These are phyloP conservation scores for Abrostola tripartita DNA, from an alignment of 2,888 invertebrate species.

Conservation along the genomic window DNA sequence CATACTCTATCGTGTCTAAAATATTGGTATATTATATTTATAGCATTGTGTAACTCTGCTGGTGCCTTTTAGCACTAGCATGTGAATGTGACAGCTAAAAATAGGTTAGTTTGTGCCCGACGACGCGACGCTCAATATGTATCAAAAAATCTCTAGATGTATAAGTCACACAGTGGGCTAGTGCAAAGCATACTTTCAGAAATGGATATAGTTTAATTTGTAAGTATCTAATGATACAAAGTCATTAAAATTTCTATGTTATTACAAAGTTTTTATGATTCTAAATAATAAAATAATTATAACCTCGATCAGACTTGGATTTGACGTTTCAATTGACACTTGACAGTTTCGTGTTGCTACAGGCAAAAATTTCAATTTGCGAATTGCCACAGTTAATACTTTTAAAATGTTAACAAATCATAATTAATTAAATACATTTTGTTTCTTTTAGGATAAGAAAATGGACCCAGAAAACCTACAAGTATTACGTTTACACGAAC, in stretches of 20 bases:
- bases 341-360: not conserved
- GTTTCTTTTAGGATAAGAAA: constrained; percentile 43
- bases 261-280: not conserved
- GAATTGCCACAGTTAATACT: constrained; percentile 13
- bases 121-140: constrained; percentile 52
- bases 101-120: constrained; percentile 73
- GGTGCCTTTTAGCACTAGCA: constrained; percentile 34
- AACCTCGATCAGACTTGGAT: constrained; percentile 29
- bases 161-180: constrained; percentile 55
- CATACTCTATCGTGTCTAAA: not conserved
- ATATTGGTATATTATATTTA: not conserved
- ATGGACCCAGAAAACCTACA: constrained; percentile 74
- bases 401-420: constrained; percentile 13
- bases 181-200: constrained; percentile 31
- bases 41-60: constrained; percentile 29
- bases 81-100: constrained; percentile 73
- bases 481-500: constrained; percentile 92
- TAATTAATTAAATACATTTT: not conserved
- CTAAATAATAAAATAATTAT: not conserved
- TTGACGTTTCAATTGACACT: constrained; percentile 16
- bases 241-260: not conserved
- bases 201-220: constrained; percentile 49
- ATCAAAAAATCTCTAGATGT: constrained; percentile 40
- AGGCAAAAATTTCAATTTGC: not conserved
- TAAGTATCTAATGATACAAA: constrained; percentile 32